These are phyloP conservation scores for Otis tarda DNA, from an alignment of 2,113 vertebrate species.

Conservation along the genomic window DNA sequence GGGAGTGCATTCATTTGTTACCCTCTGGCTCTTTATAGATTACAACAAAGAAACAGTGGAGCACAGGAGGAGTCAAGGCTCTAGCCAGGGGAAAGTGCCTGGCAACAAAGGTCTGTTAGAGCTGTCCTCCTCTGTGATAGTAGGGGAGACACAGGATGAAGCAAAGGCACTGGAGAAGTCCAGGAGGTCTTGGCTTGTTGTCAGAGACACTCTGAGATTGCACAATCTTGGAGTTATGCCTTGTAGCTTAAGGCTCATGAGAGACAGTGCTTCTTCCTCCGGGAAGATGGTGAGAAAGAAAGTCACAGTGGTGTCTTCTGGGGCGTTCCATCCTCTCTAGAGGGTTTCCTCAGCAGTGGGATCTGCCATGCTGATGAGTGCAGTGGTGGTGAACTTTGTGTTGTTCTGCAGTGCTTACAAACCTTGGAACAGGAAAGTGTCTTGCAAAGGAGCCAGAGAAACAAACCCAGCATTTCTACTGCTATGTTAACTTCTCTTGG, in stretches of 20 bases:
- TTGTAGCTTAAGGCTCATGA: background rate
- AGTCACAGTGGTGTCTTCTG: background rate
- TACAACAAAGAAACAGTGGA: background rate
- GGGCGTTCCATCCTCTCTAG: background rate
- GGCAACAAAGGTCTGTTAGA: background rate
- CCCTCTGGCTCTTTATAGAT: background rate
- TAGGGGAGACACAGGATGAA: background rate
- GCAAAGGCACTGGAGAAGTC: background rate
- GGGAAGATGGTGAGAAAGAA: background rate
- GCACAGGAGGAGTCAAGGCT: background rate
- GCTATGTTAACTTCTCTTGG: background rate
- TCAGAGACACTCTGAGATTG: background rate
- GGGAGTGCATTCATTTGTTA: background rate
- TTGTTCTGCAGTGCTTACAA: background rate
- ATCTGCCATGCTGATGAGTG: background rate
- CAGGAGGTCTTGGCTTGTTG: background rate
- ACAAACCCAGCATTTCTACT: background rate
- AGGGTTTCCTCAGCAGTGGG: background rate
- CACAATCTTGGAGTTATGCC: background rate
- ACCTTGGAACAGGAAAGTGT: background rate
- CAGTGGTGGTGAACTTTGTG: background rate
- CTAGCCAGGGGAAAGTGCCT: background rate
- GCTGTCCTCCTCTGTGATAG: background rate
- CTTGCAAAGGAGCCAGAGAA: background rate
- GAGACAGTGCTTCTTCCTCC: background rate